phyloP scores from a whole-genome alignment of 2,888 invertebrate genomes.

The Cetonia aurata region DNA sequence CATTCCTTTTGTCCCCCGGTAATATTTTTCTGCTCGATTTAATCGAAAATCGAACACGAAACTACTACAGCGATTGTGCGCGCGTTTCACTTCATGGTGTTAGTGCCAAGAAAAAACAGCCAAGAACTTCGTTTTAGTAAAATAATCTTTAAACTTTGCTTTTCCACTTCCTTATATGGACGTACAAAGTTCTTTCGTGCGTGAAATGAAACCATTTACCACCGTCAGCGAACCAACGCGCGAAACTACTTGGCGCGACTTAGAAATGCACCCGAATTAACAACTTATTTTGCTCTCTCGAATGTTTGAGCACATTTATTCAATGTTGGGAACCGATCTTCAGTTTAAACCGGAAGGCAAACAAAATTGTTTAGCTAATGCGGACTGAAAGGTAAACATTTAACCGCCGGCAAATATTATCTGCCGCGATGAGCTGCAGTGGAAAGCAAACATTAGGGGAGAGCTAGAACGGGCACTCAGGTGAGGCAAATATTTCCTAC shows the following conservation, averaged over 20 bases:
- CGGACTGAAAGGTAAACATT: conserved; percentile 9
- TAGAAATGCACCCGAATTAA: conserved; percentile 9
- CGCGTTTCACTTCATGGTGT: no score
- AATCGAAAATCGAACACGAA: no score
- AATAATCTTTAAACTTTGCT: no score
- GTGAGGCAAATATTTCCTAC: background rate
- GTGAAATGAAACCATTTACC: conserved; percentile 9
- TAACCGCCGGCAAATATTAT: conserved; percentile 23
- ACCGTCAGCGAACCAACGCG: background rate
- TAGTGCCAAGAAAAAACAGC: no score
- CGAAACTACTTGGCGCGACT: background rate
- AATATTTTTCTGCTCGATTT: no score
- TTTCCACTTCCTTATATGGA: no score
- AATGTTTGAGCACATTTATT: conserved; percentile 26
- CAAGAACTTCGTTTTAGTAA: no score
- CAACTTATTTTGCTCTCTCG: conserved; percentile 15
- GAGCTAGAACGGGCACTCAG: no score
- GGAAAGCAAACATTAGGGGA: background rate
- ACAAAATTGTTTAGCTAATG: conserved; percentile 28
- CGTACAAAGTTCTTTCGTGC: background rate
- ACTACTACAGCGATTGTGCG: no score
- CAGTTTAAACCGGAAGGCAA: conserved; percentile 26
- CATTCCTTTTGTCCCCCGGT: no score
- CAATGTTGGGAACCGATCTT: conserved; percentile 2
- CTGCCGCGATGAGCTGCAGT: background rate